These are phyloP conservation scores for Uloborus diversus DNA, from an alignment of 1,140 invertebrate species.

Conservation along the genomic window DNA sequence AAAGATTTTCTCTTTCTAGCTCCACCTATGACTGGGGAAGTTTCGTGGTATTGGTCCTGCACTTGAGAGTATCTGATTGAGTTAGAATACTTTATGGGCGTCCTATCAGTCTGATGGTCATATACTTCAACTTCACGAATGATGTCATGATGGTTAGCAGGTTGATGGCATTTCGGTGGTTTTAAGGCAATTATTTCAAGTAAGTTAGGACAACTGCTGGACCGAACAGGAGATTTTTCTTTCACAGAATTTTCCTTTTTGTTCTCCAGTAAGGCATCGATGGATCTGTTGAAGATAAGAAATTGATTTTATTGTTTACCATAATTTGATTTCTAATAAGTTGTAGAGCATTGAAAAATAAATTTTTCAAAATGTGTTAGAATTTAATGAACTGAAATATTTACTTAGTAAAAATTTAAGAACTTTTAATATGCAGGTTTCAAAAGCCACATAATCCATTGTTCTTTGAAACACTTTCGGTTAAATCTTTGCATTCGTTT, in stretches of 20 bases:
- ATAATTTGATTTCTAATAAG: too few species aligned
- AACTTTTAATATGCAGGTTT: too few species aligned
- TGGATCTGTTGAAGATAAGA: conserved; percentile 10
- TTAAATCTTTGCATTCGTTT: too few species aligned
- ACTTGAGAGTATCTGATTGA: too few species aligned
- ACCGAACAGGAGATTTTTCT: not conserved
- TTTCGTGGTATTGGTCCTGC: not conserved
- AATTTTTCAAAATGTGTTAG: too few species aligned
- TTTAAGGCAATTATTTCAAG: not conserved
- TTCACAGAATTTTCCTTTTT: not conserved
- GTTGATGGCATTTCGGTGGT: not conserved
- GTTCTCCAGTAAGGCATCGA: conserved; percentile 1
- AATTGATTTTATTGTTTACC: not conserved
- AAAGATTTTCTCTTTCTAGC: conserved; percentile 43
- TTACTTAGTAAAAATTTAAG: too few species aligned
- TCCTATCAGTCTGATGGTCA: not conserved
- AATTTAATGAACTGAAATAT: too few species aligned
- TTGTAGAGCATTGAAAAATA: too few species aligned
- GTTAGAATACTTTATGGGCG: too few species aligned
- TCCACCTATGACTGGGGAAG: not conserved
- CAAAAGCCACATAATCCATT: too few species aligned
- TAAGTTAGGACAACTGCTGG: not conserved
- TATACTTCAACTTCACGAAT: too few species aligned
- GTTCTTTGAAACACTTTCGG: too few species aligned
- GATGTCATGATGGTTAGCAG: not conserved